phyloP scores from a whole-genome alignment of 2,888 invertebrate genomes.

The Melinopterus prodromus region DNA sequence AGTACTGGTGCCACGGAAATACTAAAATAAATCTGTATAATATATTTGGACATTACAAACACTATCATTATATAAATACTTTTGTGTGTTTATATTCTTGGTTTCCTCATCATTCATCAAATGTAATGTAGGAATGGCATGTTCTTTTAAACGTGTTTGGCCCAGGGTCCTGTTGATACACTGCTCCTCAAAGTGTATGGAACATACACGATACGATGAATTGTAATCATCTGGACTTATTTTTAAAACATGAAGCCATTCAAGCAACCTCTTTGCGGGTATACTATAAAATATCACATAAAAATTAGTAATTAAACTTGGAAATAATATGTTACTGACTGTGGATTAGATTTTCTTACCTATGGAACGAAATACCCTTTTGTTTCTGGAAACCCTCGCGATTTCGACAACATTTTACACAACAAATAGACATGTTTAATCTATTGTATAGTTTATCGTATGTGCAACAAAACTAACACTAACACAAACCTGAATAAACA shows the following conservation, averaged over 20 bases:
- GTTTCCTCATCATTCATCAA: neutral
- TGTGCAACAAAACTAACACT: no score
- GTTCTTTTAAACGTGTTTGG: neutral
- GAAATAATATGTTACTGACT: neutral
- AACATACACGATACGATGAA: neutral
- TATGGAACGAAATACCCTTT: no score
- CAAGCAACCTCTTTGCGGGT: neutral
- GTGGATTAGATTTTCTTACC: no score
- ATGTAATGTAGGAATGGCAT: conserved; percentile 4
- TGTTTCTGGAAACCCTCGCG: no score
- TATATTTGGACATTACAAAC: neutral
- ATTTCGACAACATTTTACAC: no score
- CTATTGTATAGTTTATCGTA: no score
- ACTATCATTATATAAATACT: neutral
- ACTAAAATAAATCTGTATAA: neutral
- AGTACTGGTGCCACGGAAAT: neutral
- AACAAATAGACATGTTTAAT: no score
- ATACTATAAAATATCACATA: neutral
- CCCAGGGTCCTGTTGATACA: neutral
- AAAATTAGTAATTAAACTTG: neutral
- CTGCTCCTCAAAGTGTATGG: neutral
- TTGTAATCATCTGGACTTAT: neutral
- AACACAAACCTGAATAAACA: neutral
- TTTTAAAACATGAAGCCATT: neutral
- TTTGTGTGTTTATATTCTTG: neutral